Evolutionary conservation across 2,888 invertebrate genomes (phyloP), one percentile per base, ranked within the genome.

Genomic region (Mylabris sibirica): DNA sequence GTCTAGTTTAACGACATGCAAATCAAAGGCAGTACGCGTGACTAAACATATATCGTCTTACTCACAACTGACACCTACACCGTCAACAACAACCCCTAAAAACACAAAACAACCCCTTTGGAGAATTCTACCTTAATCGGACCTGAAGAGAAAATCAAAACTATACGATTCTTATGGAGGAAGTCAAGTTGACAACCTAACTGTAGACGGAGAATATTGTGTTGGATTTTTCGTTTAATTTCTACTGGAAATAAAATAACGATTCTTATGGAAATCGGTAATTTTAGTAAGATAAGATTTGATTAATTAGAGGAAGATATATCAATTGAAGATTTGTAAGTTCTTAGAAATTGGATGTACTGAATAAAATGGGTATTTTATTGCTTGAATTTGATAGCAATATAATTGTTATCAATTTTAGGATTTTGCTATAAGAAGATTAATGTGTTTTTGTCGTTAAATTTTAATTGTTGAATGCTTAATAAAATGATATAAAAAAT

Each of bases 21-120:
- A 83, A 82, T 83, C 82, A 82, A 83, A 83, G 82, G 82, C 44
- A 77, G 76, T 73, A 80, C 81, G 82, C 84, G 83, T 83, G 82
- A 83, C 83, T 81, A 81, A 82, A 83, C 82, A 80, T 84, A 80
- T 84, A 84, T 84, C 84, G 80, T 79, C 80, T 83, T 83, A 82
- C 83, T 74, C 77, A 77, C 72, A 71, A 73, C 71, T 72, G 70
- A 70, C 64, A 69, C 60, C 64, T 35, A 20, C 66, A 64, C 49
- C 69, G 66, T 59, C 66, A 69, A 57, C 66, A 59, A 1, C 38
- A 5, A 34, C 20, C n/a, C 4, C 17, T 11, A 49, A 49, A 49
- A 53, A 24, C 12, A 53, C 22, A 53, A 53, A 53, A 53, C 53
- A 53, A 24, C 53, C 53, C 53, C n/a, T 20, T 44, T 44, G 1